Base-by-base conservation (phyloP, 2,113 vertebrate species). In the Vicugna pacos region DNA sequence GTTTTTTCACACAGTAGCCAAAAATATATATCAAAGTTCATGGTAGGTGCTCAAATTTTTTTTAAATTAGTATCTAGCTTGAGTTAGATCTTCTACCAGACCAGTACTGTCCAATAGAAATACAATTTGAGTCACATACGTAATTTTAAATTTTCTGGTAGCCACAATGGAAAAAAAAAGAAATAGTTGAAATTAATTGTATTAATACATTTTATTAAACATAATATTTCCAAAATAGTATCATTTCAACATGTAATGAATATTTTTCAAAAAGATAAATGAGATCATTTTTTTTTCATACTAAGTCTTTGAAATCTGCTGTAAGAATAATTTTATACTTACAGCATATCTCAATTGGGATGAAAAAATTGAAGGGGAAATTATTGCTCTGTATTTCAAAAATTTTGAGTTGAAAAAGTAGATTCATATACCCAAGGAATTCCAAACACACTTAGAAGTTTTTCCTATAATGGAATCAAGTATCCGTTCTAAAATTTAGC, bases 311-410 rank as follows among this genome's bases (percentile, higher is more conserved):
- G 38, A 92, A 87, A 84, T 87, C 48, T 50, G 24, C 65, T 65
- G 3, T 58, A 87, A 77, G 26, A 76, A 26, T 52, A 65, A 65
- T 69, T 69, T 65, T 85, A 94, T 13, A 65, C 58, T 77, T 72
- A 77, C 2, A 64, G 38, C 35, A 62, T 65, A 70, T 65, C 50
- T 88, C 50, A 20, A 16, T 32, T 65, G 38, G 46, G 16, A 69
- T 58, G 30, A 48, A 75, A 96, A 85, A 92, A 85, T 60, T 86
- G 50, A 94, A 60, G 64, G 87, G 69, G 32, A 97, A 87, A 91
- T 80, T 75, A 75, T 42, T 64, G 32, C 13, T 92, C 60, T 89
- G 28, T 38, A 52, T 69, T 96, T 90, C 60, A 73, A 5, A 91
- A 88, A 69, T 28, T 35, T 80, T 67, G 16, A 50, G 28, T 56